Evolutionary conservation across 1,140 invertebrate species (phyloP), one percentile per base, ranked within the genome.

Genomic region (Platyscapa corneri): DNA sequence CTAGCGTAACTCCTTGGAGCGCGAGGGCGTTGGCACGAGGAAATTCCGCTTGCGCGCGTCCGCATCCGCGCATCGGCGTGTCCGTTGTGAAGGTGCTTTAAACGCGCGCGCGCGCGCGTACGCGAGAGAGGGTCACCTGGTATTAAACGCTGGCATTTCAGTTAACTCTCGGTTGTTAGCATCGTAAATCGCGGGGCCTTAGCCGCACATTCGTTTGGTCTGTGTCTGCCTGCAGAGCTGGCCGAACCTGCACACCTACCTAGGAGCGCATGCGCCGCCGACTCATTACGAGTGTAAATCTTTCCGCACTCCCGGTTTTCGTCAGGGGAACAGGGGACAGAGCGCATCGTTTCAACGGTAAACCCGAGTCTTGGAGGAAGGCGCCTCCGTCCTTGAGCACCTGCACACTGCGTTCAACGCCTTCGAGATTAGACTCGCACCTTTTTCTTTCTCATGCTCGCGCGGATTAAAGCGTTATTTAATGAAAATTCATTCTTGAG

Each of bases 111-210:
- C n/a, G n/a, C n/a, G n/a, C n/a, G n/a, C n/a, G n/a, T n/a, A n/a
- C n/a, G n/a, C n/a, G n/a, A n/a, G 84, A 83, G 85, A 87, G 86
- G 87, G 87, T 88, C 87, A 88, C 82, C 85, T 79, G 79, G 86
- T 85, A 87, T 87, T 87, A 87, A 86, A 84, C 80, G 87, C 86
- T 83, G 84, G 86, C 87, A 88, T 88, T 88, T 88, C 87, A 88
- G 87, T 88, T 89, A 88, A 88, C 85, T 87, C 87, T 87, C 79
- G 85, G 86, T 87, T 88, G 85, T 84, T 86, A 83, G 72, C 75
- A 84, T 85, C 88, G 70, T 89, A 89, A 88, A 88, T 89, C 88
- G 88, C 85, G 82, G 86, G 85, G 81, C 80, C 86, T 86, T 79
- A 85, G 84, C 70, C 86, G 83, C 67, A 14, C 67, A 56, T 82